A percentile compares a stretch with the other conserved stretches of the same genome.
Conservation (phyloP, 2,888 invertebrate genomes). For the Pemphredon lugubris region DNA sequence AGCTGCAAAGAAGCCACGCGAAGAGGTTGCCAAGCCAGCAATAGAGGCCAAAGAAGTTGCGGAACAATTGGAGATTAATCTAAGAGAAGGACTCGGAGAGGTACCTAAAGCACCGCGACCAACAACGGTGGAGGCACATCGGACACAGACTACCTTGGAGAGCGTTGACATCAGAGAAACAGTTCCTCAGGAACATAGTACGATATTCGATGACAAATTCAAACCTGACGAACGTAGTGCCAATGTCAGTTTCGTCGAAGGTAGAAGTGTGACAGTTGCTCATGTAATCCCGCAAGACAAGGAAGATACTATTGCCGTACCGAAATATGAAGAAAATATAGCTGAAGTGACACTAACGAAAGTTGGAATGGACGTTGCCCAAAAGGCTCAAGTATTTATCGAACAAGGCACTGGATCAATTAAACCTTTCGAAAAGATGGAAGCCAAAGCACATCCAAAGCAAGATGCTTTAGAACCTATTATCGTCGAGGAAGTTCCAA, state of each 20-base stretch:
- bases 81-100: slow-evolving; percentile 70
- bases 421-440: slow-evolving; percentile 62
- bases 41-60: slow-evolving; percentile 81
- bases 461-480: slow-evolving; percentile 73
- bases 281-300: slow-evolving; percentile 78
- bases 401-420: slow-evolving; percentile 72
- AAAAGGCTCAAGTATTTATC: slow-evolving; percentile 76
- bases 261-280: slow-evolving; percentile 74
- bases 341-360: slow-evolving; percentile 64
- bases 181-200: slow-evolving; percentile 65
- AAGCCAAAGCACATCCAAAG: slow-evolving; percentile 68
- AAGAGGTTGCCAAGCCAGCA: slow-evolving; percentile 74
- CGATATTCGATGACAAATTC: slow-evolving; percentile 63
- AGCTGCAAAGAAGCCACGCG: slow-evolving; percentile 55
- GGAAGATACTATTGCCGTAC: slow-evolving; percentile 68
- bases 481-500: slow-evolving; percentile 70
- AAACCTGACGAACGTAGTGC: slow-evolving; percentile 73
- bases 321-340: slow-evolving; percentile 60
- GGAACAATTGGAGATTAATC: slow-evolving; percentile 72
- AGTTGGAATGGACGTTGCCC: slow-evolving; percentile 75
- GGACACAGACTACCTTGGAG: slow-evolving; percentile 81
- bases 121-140: slow-evolving; percentile 78
- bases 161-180: slow-evolving; percentile 80
- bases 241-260: slow-evolving; percentile 73
- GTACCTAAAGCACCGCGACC: slow-evolving; percentile 70